Base-by-base conservation (phyloP, 2,113 vertebrate genomes). In the Corvus hawaiiensis region DNA sequence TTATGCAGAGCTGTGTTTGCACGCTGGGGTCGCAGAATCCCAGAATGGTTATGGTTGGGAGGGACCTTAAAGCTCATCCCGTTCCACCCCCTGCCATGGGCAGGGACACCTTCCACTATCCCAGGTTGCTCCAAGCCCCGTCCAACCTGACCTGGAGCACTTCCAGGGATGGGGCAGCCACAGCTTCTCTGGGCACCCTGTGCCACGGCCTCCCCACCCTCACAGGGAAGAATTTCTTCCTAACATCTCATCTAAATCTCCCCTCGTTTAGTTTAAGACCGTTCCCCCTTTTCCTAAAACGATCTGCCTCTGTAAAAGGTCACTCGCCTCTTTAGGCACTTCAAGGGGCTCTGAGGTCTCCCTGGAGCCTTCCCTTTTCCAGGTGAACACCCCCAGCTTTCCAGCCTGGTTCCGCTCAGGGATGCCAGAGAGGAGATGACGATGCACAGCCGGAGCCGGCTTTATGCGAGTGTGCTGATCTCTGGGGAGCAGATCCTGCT, bases 371-470 rank as follows among this genome's bases (percentile, higher is more conserved):
- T 54, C 19, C 11, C 24, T 61, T 68, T 52, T 26, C 62, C 71
- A 48, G 20, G 71, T 13, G 62, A 55, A 1, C 46, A 5, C 12
- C 19, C 16, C 2, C 24, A 12, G 20, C 46, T 46, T 18, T 54
- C 20, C 76, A 35, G 68, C 24, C 46, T 4, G 54, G 63, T 39
- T 68, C 33, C 24, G 0, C 12, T 52, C 78, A 22, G 69, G 79
- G 72, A 28, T 62, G 79, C 69, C 27, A 61, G 64, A 11, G 51
- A 24, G 52, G 54, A 35, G 64, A 12, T 5, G 37, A 4, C 8
- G 8, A 3, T 2, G 8, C 20, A 0, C 10, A 1, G 77, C 68
- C 18, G 13, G 43, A 62, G 62, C 46, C 2, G 7, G 59, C 24
- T 82, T 16, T 19, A 0, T 3, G 14, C 4, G 9, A 32, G 27